Base-by-base conservation (phyloP, 2,888 invertebrate genomes). In the Aspidapion aeneum region DNA sequence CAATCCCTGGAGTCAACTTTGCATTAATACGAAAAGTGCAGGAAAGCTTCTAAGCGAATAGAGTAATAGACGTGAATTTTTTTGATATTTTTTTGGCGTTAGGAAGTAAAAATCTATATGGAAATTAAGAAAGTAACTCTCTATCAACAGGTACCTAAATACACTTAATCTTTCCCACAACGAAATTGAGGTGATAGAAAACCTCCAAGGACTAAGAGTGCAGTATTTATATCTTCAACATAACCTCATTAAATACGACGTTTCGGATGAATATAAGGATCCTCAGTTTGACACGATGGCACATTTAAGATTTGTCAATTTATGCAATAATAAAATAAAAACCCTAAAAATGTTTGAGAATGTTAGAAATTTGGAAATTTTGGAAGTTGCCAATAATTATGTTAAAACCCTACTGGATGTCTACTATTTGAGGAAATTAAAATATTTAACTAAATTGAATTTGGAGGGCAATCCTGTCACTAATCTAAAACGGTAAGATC, bases 121-220 rank as follows among this genome's bases (percentile, higher is more conserved):
- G n/a, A n/a, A n/a, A n/a, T n/a, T n/a, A n/a, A n/a, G n/a, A n/a
- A n/a, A n/a, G n/a, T n/a, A n/a, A n/a, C n/a, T n/a, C n/a, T n/a
- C n/a, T n/a, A n/a, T n/a, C n/a, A n/a, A 56, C 68, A 87, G 86
- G 70, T 85, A 83, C 73, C 79, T 88, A 17, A 81, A 82, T 18
- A 82, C 83, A 18, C 77, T 88, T 56, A 84, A 87, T 71, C 74
- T 88, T 35, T 86, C 87, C 0, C 82, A 84, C 69, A 88, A 88
- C 73, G 79, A 83, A 63, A 86, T 88, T 60, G 80, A 82, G 69
- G 76, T 78, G 16, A 74, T 87, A 1, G 84, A 85, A 73, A 85
- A 86, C 73, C 76, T 88, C 63, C 84, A 83, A 68, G 71, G 84
- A 67, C 74, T 86, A 55, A 57, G 71, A 18, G 75, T 88, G 0